Base-by-base conservation (phyloP, 2,888 invertebrate genomes). In the Pristionchus japonicus region DNA sequence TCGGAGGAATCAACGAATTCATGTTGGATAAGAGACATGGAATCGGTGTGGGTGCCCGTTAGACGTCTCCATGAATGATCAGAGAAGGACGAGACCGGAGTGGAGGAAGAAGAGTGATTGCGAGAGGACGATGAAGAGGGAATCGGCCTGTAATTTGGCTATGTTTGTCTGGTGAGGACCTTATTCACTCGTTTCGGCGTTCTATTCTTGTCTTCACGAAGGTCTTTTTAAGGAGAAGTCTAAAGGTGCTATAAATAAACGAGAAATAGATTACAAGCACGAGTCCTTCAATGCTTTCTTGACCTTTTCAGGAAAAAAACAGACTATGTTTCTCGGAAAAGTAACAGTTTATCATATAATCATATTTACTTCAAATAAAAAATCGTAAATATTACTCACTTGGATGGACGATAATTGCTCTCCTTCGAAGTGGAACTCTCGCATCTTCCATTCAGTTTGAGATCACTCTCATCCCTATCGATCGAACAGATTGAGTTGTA, bases 61-160 rank as follows among this genome's bases (percentile, higher is more conserved):
- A 85, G 43, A 27, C 57, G 27, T n/a, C 67, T 6, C 82, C 88
- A 89, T 88, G 52, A 85, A 87, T 89, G 34, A 40, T 52, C 87
- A n/a, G 86, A 88, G 70, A 88, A 84, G 49, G 89, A 88, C 0
- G 90, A 89, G 67, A 27, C 61, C 11, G 86, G 82, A 15, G 84
- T 83, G 0, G 88, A 89, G 80, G 89, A 89, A 64, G 90, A 88
- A 31, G 88, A 88, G 23, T 87, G 89, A 70, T 67, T 80, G n/a
- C 85, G 40, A 9, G 89, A 70, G 52, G 87, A 57, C 1, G 89
- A 67, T 13, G 89, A 88, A 27, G 90, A 89, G 49, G 90, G 85
- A 31, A 85, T 57, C 37, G 85, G 85, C 23, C 85, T 85, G 40
- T n/a, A 64, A 70, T 37, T 70, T 70, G 4, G 37, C 3, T 23